Evolutionary conservation across 2,113 vertebrate species (phyloP), one percentile per base, ranked within the genome.

Genomic region (Maccullochella peelii): DNA sequence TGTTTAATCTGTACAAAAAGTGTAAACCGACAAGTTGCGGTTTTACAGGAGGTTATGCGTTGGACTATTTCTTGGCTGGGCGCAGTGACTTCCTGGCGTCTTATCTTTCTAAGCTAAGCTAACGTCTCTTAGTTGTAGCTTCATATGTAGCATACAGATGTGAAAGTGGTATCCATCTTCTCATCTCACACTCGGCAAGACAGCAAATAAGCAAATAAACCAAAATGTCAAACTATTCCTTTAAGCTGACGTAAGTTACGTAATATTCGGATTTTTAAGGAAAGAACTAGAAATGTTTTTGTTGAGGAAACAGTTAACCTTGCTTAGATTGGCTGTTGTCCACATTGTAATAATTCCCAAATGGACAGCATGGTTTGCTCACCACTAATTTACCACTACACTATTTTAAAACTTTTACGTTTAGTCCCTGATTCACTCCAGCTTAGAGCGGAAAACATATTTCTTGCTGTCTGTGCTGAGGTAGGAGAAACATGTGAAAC

Each of bases 401-500:
- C 62, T 69, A 81, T 63, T 72, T 59, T 33, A 80, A 78, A 82
- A 44, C 40, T 5, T 10, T 42, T 36, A 27, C 1, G 7, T 69
- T 42, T 50, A 30, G 55, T 50, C 18, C 42, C 58, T 68, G 72
- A 83, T 40, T 90, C 72, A 67, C 65, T 77, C 40, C 6, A 40
- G 52, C 7, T n/a, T 33, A 63, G 38, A 70, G 63, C 70, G 79
- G 88, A 86, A 84, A 86, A 85, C 78, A 79, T 82, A 74, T 55
- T 77, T 82, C 76, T 75, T 27, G 10, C 55, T 30, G 79, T 84
- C 82, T 78, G 73, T 16, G 50, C 54, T 38, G 25, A 86, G 73
- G 81, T 88, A 63, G 86, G 77, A 88, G 73, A 84, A 85, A 86
- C 80, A 40, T 91, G 92, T 91, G 89, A 94, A 93, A 87, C 84